Evolutionary conservation across 2,797 vertebrate species (phyloP), one percentile per base, ranked within the genome.

Genomic region (Tiaroga cobitis): DNA sequence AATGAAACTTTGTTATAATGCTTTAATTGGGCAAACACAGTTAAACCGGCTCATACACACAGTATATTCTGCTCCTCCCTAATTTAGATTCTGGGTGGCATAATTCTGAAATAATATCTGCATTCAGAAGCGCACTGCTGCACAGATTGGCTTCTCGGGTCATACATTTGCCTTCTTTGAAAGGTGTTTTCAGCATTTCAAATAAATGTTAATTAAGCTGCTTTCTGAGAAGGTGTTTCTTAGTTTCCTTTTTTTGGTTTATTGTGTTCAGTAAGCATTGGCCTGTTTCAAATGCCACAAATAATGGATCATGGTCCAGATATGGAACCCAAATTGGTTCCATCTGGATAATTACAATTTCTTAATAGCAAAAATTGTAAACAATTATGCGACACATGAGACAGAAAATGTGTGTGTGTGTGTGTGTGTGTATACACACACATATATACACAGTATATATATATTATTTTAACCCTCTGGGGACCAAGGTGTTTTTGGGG

Each of bases 1-100:
- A 15, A 19, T 65, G 1, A 8, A 65, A 37, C 3, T 9, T 74
- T 1, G 21, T 32, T 72, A 46, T 73, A 26, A 51, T 69, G 21
- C 39, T 86, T 84, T 79, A 79, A 82, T 78, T 70, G 63, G 75
- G 24, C 29, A 72, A 26, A 65, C 39, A 79, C 67, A 61, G 61
- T 61, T 37, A 83, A 75, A 65, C 16, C 69, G 56, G 29, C 46
- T 29, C 59, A 37, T 51, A 37, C 83, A 46, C 19, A 46, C 80
- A n/a, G 65, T 26, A 15, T 29, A 7, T 16, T 67, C 84, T 81
- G 41, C 69, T 86, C 21, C 21, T 41, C 75, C 39, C 69, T 61
- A 75, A 3, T 32, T 32, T 80, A 80, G 79, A 69, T 77, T 82
- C 8, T 43, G 18, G 39, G n/a, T 77, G 54, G 70, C 59, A 74